A percentile compares a stretch with the other conserved stretches of the same genome.
phyloP scores from a whole-genome alignment of 2,113 vertebrate genomes.

The Mellivora capensis region DNA sequence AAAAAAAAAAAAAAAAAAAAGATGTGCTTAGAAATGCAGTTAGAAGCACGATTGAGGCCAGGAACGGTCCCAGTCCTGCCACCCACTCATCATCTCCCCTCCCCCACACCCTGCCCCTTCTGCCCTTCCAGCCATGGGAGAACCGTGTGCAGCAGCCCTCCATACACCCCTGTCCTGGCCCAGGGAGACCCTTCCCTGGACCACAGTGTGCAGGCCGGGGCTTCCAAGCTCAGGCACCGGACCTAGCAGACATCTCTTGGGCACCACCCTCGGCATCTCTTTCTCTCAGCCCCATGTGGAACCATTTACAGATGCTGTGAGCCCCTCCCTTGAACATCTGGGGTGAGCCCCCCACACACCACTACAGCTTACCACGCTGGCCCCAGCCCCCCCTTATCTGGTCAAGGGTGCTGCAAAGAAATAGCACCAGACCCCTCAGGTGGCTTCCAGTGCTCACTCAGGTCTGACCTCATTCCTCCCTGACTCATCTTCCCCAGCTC shows the following conservation, averaged over 20 bases:
- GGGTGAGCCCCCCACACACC: neutral
- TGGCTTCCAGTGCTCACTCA: neutral
- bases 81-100: neutral
- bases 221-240: neutral
- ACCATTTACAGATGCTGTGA: neutral
- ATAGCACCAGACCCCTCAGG: neutral
- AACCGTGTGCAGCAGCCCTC: neutral
- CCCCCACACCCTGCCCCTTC: neutral
- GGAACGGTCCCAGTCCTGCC: constrained; percentile 41
- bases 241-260: accelerated
- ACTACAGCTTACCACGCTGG: too few relatives aligned
- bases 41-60: constrained; percentile 63
- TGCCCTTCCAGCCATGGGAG: neutral
- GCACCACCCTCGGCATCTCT: neutral
- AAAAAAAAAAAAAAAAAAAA: neutral
- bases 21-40: constrained; percentile 74
- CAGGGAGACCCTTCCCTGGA: neutral
- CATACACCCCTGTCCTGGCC: neutral
- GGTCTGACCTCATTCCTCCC: neutral
- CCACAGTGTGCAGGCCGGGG: neutral
- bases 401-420: neutral
- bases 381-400: neutral
- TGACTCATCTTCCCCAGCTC: neutral
- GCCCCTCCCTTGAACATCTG: neutral
- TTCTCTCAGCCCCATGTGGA: neutral